phyloP scores from a whole-genome alignment of 2,797 vertebrate species.

The Bryconaethiops microstoma region DNA sequence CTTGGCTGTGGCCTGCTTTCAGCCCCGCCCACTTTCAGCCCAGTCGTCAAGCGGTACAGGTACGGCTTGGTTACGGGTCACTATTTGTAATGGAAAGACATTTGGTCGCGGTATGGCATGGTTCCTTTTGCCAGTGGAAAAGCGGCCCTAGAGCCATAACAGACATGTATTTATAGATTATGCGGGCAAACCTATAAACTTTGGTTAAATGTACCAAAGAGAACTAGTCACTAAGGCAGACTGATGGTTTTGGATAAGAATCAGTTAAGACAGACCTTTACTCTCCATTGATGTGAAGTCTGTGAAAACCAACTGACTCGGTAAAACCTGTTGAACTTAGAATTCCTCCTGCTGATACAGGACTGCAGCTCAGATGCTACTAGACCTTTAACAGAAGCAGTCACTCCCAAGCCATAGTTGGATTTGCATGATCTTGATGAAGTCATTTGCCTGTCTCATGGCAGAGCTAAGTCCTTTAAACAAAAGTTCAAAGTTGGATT shows the following conservation, averaged over 20 bases:
- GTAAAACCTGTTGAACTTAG: not conserved
- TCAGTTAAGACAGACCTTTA: not conserved
- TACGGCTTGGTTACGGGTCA: too few relatives aligned
- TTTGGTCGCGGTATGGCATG: too few relatives aligned
- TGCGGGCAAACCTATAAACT: not conserved
- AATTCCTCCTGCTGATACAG: not conserved
- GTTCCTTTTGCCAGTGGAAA: not conserved
- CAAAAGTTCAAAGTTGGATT: too few relatives aligned
- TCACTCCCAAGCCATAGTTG: not conserved
- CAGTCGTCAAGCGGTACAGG: too few relatives aligned
- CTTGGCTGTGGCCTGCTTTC: too few relatives aligned
- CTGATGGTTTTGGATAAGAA: not conserved
- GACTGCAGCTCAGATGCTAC: not conserved
- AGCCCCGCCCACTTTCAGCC: too few relatives aligned
- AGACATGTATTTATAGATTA: not conserved
- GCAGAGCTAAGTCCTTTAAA: too few relatives aligned
- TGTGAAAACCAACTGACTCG: not conserved
- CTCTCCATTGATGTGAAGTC: not conserved
- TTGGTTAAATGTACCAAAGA: not conserved
- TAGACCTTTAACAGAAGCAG: not conserved
- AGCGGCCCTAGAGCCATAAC: not conserved
- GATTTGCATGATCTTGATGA: not conserved
- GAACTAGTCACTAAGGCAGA: not conserved
- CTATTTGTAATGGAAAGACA: too few relatives aligned
- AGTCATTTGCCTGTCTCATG: too few relatives aligned